Conservation (phyloP, 2,888 invertebrate genomes). For the Ochropacha duplaris region DNA sequence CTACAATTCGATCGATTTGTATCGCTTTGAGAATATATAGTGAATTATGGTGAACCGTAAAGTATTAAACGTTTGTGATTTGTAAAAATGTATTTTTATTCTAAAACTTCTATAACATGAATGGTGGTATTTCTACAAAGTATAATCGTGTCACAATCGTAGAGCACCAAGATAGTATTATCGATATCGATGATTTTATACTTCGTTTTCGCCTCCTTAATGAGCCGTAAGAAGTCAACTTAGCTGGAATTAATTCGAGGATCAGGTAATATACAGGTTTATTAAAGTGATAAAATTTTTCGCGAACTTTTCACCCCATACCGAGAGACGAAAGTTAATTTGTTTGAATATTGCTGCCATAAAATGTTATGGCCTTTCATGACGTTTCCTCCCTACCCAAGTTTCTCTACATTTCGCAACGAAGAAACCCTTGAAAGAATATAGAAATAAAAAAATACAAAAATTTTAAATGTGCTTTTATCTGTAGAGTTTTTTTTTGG, state of each 20-base stretch:
- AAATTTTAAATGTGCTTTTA: too few species aligned
- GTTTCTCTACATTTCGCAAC: neutral
- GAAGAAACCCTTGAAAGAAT: neutral
- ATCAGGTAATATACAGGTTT: conserved; percentile 55
- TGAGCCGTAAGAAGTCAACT: conserved; percentile 32
- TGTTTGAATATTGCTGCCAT: conserved; percentile 28
- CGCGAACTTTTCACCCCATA: conserved; percentile 42
- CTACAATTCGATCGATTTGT: too few species aligned
- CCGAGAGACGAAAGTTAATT: conserved; percentile 45
- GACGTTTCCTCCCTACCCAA: conserved; percentile 8
- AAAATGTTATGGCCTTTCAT: conserved; percentile 36
- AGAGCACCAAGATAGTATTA: neutral
- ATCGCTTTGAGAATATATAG: too few species aligned
- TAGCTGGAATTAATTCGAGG: conserved; percentile 54
- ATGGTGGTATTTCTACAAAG: too few species aligned
- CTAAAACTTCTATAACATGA: neutral
- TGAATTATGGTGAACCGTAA: too few species aligned
- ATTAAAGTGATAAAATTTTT: conserved; percentile 63
- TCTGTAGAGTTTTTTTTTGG: too few species aligned
- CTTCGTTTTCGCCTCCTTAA: conserved; percentile 29
- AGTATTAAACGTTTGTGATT: too few species aligned
- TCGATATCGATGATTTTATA: conserved; percentile 25
- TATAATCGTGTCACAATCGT: too few species aligned
- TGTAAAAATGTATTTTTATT: too few species aligned
- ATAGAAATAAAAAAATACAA: neutral